Conservation (phyloP, 2,113 vertebrate genomes). For the Vulpes ferrilata region DNA sequence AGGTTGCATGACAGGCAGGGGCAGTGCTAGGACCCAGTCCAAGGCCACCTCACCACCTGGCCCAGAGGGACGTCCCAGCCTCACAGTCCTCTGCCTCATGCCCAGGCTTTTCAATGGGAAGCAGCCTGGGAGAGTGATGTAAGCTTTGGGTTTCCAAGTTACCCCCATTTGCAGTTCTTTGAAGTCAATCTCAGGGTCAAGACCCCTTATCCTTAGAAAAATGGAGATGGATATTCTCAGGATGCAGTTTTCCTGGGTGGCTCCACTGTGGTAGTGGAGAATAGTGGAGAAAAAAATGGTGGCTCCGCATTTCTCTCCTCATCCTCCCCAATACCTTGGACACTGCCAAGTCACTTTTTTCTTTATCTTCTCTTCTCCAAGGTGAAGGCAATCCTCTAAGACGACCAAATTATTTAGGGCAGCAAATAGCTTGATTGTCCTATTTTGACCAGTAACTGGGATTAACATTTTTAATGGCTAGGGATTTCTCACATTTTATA, state of each 20-base stretch:
- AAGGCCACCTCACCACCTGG: not conserved
- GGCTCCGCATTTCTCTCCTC: not conserved
- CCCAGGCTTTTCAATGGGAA: not conserved
- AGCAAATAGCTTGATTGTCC: not conserved
- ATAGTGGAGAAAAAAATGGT: not conserved
- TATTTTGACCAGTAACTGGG: not conserved
- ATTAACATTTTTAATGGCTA: not conserved
- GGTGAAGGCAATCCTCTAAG: not conserved
- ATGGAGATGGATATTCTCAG: not conserved
- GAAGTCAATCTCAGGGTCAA: not conserved
- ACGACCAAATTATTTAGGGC: not conserved
- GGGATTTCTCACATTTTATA: not conserved
- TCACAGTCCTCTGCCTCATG: too few species aligned
- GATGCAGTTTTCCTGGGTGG: not conserved
- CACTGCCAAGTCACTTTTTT: too few species aligned
- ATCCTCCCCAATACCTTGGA: too few species aligned
- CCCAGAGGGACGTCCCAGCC: not conserved
- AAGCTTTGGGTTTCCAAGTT: not conserved
- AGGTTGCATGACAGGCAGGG: accelerated
- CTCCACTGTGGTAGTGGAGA: too few species aligned
- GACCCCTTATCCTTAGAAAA: not conserved
- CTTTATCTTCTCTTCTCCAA: not conserved
- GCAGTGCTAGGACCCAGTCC: not conserved
- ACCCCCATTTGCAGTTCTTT: not conserved
- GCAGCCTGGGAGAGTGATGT: not conserved